Evolutionary conservation across 2,113 vertebrate genomes (phyloP).

Genomic region (Ammodytes marinus): DNA sequence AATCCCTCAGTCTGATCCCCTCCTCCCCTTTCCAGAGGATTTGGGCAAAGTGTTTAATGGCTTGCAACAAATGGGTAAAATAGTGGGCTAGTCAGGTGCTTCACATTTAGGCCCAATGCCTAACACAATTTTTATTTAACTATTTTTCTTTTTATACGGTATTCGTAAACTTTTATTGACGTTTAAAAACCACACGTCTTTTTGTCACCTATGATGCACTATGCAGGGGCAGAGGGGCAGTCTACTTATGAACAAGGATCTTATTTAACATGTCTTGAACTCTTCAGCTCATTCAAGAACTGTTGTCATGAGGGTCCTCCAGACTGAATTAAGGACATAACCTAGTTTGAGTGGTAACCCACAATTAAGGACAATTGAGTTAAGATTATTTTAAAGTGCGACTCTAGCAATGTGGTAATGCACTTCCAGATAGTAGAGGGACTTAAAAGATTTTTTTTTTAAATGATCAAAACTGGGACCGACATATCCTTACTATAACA

Average conservation of each 20-base stretch:
- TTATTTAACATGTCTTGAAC: constrained; percentile 38
- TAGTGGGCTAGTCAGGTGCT: constrained; percentile 37
- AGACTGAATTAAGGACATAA: constrained; percentile 2
- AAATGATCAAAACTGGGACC: not conserved
- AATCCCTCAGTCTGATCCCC: constrained; percentile 59
- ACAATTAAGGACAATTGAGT: not conserved
- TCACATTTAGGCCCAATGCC: constrained; percentile 24
- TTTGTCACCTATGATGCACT: not conserved
- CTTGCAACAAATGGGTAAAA: constrained; percentile 63
- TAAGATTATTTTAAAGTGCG: not conserved
- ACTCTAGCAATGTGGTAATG: not conserved
- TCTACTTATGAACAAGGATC: constrained; percentile 1
- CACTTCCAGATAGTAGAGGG: not conserved
- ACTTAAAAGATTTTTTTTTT: not conserved
- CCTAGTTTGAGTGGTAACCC: constrained; percentile 4
- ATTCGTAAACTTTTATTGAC: not conserved
- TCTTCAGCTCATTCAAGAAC: constrained; percentile 43
- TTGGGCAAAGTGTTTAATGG: constrained; percentile 68
- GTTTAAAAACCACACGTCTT: not conserved
- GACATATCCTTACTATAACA: not conserved
- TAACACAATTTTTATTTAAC: constrained; percentile 4
- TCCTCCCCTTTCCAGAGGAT: constrained; percentile 50
- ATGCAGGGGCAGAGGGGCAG: not conserved
- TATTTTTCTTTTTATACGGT: constrained; percentile 4
- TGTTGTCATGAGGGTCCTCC: constrained; percentile 31